These are phyloP conservation scores for Eilema sororculum DNA, from an alignment of 2,888 invertebrate genomes.

Conservation along the genomic window DNA sequence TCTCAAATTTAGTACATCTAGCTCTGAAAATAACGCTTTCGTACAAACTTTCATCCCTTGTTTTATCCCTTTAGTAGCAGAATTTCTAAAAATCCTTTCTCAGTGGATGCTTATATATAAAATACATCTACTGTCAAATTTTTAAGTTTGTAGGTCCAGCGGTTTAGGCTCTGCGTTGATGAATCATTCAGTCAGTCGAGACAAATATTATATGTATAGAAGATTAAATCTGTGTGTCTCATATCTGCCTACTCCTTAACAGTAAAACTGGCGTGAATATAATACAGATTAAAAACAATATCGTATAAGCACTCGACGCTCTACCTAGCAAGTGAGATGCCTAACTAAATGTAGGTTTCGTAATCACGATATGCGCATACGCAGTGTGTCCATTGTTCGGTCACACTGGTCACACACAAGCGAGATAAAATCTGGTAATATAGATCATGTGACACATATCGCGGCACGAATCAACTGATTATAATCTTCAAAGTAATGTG, in stretches of 20 bases:
- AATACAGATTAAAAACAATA: neutral
- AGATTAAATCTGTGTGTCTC: too few species aligned
- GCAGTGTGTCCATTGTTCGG: neutral
- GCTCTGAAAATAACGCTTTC: too few species aligned
- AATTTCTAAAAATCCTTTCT: too few species aligned
- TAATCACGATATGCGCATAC: neutral
- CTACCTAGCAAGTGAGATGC: neutral
- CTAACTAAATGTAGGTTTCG: neutral
- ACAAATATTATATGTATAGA: too few species aligned
- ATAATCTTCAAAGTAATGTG: neutral
- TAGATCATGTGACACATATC: neutral
- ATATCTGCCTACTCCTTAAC: neutral
- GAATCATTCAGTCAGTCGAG: too few species aligned
- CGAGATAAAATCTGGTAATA: neutral
- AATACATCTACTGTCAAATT: too few species aligned
- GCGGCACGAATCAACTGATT: neutral
- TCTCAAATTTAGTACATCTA: too few species aligned
- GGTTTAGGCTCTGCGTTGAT: too few species aligned
- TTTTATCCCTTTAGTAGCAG: too few species aligned
- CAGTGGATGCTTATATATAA: too few species aligned
- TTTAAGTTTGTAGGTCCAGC: too few species aligned
- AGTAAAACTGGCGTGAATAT: neutral
- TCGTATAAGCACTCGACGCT: neutral
- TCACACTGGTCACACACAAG: conserved; percentile 1
- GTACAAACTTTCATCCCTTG: too few species aligned